A percentile compares a stretch with the other conserved stretches of the same genome.
phyloP scores from a whole-genome alignment of 1,140 invertebrate genomes.

The Macrosteles quadrilineatus region DNA sequence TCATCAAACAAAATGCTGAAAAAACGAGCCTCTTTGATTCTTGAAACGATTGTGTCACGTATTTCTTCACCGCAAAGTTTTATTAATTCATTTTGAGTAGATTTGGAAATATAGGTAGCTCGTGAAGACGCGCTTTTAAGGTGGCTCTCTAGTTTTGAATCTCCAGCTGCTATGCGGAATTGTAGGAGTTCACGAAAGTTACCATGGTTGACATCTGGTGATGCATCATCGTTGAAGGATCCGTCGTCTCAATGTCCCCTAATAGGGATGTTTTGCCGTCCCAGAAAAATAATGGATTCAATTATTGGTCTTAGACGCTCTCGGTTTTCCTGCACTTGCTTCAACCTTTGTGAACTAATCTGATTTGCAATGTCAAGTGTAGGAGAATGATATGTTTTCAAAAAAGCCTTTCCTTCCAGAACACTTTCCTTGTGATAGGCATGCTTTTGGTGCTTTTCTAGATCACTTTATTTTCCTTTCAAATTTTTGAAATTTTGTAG shows the following conservation, averaged over 20 bases:
- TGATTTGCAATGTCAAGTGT: conserved; percentile 25
- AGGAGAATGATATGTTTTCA: conserved; percentile 33
- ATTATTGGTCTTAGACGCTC: conserved; percentile 38
- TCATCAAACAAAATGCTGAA: conserved; percentile 45
- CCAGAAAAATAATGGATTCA: conserved; percentile 41
- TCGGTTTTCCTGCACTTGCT: conserved; percentile 42
- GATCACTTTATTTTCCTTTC: conserved; percentile 37
- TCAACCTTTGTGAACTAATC: conserved; percentile 18
- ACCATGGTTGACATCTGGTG: conserved; percentile 39
- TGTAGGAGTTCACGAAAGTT: conserved; percentile 43
- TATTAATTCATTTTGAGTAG: conserved; percentile 45
- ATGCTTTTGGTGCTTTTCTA: conserved; percentile 33
- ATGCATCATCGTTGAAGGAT: conserved; percentile 25
- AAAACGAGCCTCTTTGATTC: conserved; percentile 37
- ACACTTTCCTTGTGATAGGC: conserved; percentile 40
- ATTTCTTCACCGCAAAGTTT: conserved; percentile 41
- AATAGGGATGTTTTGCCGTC: conserved; percentile 43
- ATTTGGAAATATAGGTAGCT: conserved; percentile 44
- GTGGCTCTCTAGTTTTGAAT: conserved; percentile 41
- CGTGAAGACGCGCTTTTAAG: conserved; percentile 38
- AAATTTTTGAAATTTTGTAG: conserved; percentile 39
- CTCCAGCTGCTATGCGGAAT: conserved; percentile 40
- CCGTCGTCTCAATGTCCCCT: conserved; percentile 42
- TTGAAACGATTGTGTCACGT: conserved; percentile 36
- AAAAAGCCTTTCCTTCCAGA: conserved; percentile 37